Evolutionary conservation across 2,797 vertebrate species (phyloP).

Genomic region (Scleropages formosus): DNA sequence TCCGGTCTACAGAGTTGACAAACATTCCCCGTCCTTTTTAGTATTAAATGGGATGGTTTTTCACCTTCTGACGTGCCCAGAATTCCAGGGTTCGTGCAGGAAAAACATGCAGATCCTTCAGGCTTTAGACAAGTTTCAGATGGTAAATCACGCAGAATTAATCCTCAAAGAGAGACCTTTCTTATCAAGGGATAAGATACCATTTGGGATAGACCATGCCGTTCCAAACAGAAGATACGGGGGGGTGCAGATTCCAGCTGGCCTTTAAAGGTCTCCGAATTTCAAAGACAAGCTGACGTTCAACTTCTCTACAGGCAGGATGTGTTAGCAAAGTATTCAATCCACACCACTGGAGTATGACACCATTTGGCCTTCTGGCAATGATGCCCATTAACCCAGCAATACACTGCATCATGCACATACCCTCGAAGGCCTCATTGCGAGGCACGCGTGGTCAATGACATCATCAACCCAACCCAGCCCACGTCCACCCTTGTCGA

Average conservation of each 20-base stretch:
- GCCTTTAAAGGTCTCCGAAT: constrained; percentile 68
- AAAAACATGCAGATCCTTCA: constrained; percentile 44
- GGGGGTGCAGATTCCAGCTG: constrained; percentile 63
- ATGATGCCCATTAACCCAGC: background rate
- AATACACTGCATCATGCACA: too few species aligned
- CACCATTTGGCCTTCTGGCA: constrained; percentile 40
- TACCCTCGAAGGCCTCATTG: too few species aligned
- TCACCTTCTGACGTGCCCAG: background rate
- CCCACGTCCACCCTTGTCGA: too few species aligned
- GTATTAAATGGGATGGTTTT: background rate
- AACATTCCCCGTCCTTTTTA: too few species aligned
- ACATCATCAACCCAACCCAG: too few species aligned
- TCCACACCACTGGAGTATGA: constrained; percentile 60
- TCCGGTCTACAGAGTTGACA: too few species aligned
- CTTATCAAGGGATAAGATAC: constrained; percentile 55
- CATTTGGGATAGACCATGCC: constrained; percentile 55
- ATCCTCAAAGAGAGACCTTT: constrained; percentile 56
- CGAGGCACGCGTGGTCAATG: too few species aligned
- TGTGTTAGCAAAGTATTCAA: constrained; percentile 62
- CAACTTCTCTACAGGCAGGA: constrained; percentile 69
- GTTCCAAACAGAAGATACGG: background rate
- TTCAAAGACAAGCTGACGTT: constrained; percentile 63
- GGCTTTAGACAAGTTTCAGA: constrained; percentile 51
- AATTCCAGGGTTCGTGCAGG: constrained; percentile 15
- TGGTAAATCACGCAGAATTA: constrained; percentile 57